Conservation (phyloP, 2,113 vertebrate genomes). For the Taxidea taxus region DNA sequence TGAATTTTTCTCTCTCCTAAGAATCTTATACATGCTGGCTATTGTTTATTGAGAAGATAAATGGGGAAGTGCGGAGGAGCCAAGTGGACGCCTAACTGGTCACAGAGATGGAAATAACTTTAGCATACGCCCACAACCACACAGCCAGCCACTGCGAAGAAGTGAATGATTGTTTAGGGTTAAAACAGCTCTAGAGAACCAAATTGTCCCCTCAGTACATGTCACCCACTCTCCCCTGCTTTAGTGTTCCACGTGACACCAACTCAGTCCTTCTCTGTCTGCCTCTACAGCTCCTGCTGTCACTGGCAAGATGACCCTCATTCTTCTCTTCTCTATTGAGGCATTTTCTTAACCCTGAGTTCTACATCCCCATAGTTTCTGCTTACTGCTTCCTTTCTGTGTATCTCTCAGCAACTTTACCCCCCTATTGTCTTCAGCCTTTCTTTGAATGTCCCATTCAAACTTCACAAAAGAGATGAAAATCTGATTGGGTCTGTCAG, state of each 20-base stretch:
- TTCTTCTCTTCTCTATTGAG: constrained; percentile 42
- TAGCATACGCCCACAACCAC: background rate
- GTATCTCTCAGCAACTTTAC: constrained; percentile 52
- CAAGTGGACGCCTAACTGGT: background rate
- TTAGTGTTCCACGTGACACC: background rate
- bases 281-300: background rate
- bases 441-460: constrained; percentile 64
- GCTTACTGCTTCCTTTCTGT: constrained; percentile 66
- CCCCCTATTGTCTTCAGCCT: constrained; percentile 26
- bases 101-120: background rate
- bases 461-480: constrained; percentile 61
- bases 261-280: background rate
- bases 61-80: background rate
- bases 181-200: background rate
- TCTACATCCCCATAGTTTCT: constrained; percentile 53
- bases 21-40: background rate
- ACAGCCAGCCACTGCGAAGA: background rate
- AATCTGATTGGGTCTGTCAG: constrained; percentile 51
- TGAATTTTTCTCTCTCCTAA: background rate
- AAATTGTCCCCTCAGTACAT: background rate
- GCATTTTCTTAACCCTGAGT: constrained; percentile 49
- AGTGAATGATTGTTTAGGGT: background rate
- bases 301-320: constrained; percentile 34
- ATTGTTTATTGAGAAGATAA: background rate
- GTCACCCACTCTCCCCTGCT: background rate